Evolutionary conservation across 2,797 vertebrate species (phyloP), one percentile per base, ranked within the genome.

Genomic region (Syngnathus acus): DNA sequence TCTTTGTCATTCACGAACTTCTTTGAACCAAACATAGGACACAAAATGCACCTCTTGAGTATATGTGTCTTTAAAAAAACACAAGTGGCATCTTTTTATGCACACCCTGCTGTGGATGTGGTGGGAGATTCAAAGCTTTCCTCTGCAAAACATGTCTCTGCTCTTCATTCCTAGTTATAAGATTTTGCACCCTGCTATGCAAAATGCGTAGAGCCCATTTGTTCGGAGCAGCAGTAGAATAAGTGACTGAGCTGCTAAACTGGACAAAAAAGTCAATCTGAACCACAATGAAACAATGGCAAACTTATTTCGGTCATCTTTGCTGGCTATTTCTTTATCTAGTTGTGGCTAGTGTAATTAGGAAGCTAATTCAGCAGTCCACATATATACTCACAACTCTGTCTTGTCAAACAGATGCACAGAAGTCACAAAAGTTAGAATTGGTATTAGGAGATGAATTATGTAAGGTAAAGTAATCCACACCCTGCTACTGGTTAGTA

Each of bases 1-100:
- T 66, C 62, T 78, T 72, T 83, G 76, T 81, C 82, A 66, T 75
- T 76, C 68, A 59, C 26, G 69, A 76, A 76, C 53, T 48, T 67
- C 68, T 68, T 77, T 72, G 61, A 79, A 73, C 4, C n/a, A 77
- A 77, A 76, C 50, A 54, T 10, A 21, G 75, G 68, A 78, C 78
- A 75, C 76, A 83, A 86, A 76, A 75, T 68, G 26, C 21, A 71
- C 66, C 72, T 78, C 50, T 59, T 14, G 43, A 74, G 64, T 72
- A 79, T 64, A 73, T 76, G 65, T 68, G 58, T 67, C 68, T 78
- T 72, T 62, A 17, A 76, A 71, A 54, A 58, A 72, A 74, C 63
- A 67, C 71, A 59, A 55, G 48, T 50, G 43, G 11, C 16, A 19
- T 60, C 38, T 11, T 11, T 61, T 42, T 7, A 21, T 61, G n/a